Percentiles rank a stretch among this genome's conserved stretches.
phyloP scores from a whole-genome alignment of 2,797 vertebrate species.

The Mionectes olivaceus region DNA sequence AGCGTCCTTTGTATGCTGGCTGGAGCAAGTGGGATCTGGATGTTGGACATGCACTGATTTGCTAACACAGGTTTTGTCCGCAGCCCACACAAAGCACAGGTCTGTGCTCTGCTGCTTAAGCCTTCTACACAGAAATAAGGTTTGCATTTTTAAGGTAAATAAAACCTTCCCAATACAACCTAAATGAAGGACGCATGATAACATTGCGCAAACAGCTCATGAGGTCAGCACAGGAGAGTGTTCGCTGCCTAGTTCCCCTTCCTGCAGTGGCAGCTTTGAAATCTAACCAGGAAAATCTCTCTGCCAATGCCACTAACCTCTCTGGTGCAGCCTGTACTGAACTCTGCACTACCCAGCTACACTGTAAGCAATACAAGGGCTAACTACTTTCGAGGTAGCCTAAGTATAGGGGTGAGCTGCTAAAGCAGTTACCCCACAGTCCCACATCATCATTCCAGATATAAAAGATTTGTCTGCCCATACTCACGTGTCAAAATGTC shows the following conservation, averaged over 20 bases:
- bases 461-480: not conserved
- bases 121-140: not conserved
- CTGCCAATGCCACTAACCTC: not conserved
- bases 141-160: not conserved
- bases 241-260: not conserved
- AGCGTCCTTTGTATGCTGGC: rapidly evolving
- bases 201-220: not conserved
- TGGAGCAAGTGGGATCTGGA: not conserved
- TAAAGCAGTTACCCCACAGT: not conserved
- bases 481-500: not conserved
- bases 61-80: not conserved
- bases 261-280: not conserved
- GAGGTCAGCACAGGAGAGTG: not conserved
- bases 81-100: not conserved
- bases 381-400: not conserved
- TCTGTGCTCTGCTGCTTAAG: not conserved
- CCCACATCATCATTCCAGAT: not conserved
- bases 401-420: not conserved
- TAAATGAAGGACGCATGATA: not conserved
- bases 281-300: not conserved
- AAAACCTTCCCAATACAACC: rapidly evolving
- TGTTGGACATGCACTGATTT: rapidly evolving
- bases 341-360: rapidly evolving
- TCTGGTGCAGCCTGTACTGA: not conserved
- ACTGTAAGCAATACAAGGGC: not conserved